Conservation (phyloP, 2,888 invertebrate genomes). For the Napeogenes inachia region DNA sequence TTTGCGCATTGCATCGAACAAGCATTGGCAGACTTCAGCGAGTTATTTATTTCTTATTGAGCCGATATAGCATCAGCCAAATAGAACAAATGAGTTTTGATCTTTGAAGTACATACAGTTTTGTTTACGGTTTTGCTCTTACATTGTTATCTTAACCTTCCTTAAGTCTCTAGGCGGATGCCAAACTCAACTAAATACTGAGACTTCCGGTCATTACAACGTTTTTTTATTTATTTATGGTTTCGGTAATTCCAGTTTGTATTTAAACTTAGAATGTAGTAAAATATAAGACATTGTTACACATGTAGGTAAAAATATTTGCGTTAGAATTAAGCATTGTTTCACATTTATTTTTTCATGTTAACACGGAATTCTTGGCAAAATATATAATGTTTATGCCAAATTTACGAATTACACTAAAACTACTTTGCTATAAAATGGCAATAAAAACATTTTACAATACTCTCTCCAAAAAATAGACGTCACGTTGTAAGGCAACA, state of each 20-base stretch:
- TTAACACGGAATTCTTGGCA: conserved; percentile 30
- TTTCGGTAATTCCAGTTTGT: too few species aligned
- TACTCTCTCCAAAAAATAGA: too few species aligned
- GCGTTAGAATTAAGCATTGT: too few species aligned
- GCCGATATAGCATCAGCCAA: conserved; percentile 27
- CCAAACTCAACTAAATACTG: not conserved
- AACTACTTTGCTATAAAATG: conserved; percentile 5
- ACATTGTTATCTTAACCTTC: not conserved
- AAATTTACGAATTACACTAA: conserved; percentile 35
- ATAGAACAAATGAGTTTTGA: conserved; percentile 28
- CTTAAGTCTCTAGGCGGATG: conserved; percentile 1
- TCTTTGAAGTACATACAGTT: too few species aligned
- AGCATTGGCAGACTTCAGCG: conserved; percentile 55
- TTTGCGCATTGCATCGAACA: conserved; percentile 19
- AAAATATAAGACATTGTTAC: too few species aligned
- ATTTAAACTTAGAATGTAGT: too few species aligned
- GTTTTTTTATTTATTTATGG: too few species aligned
- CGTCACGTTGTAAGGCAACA: too few species aligned
- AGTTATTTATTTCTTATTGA: conserved; percentile 62
- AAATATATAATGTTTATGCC: conserved; percentile 44
- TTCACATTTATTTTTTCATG: too few species aligned
- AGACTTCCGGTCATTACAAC: not conserved
- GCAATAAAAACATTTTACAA: not conserved
- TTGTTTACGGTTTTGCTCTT: too few species aligned
- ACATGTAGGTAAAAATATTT: too few species aligned